A percentile compares a stretch with the other conserved stretches of the same genome.
Conservation (phyloP, 2,888 invertebrate genomes). For the Gnatocerus cornutus region DNA sequence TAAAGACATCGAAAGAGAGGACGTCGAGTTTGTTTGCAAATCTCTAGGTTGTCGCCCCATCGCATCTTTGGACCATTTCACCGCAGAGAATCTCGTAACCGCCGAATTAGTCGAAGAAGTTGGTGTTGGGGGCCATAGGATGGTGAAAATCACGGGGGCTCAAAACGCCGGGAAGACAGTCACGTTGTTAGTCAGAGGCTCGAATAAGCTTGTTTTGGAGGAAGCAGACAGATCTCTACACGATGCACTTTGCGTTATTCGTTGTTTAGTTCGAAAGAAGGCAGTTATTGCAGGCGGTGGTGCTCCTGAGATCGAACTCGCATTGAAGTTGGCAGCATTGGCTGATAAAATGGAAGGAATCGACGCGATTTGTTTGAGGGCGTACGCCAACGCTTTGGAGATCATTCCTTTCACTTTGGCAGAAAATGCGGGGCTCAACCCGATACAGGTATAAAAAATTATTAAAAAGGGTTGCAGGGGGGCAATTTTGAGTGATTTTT, state of each 20-base stretch:
- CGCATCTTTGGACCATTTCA: conserved; percentile 98
- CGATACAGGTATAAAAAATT: conserved; percentile 67
- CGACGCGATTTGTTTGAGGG: conserved; percentile 95
- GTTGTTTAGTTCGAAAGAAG: conserved; percentile 95
- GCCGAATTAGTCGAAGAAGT: conserved; percentile 98
- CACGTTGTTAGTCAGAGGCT: conserved; percentile 92
- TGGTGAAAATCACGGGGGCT: conserved; percentile 82
- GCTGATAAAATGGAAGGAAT: conserved; percentile 91
- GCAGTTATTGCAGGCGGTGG: conserved; percentile 97
- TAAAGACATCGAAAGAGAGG: conserved; percentile 98
- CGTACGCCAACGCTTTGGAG: conserved; percentile 97
- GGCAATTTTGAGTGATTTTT: conserved; percentile 40
- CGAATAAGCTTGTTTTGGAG: conserved; percentile 87
- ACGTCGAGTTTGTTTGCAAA: conserved; percentile 98
- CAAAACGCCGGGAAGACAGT: conserved; percentile 92
- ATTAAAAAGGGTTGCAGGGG: background rate
- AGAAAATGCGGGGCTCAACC: conserved; percentile 82
- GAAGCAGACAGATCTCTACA: conserved; percentile 88
- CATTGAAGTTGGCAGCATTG: conserved; percentile 85
- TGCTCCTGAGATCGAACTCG: conserved; percentile 96
- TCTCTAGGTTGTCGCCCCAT: conserved; percentile 95
- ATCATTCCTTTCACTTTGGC: conserved; percentile 93
- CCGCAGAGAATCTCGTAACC: conserved; percentile 90
- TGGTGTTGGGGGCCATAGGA: conserved; percentile 89
- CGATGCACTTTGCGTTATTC: conserved; percentile 91